Evolutionary conservation across 2,113 vertebrate genomes (phyloP).

Genomic region (Anoura caudifer): DNA sequence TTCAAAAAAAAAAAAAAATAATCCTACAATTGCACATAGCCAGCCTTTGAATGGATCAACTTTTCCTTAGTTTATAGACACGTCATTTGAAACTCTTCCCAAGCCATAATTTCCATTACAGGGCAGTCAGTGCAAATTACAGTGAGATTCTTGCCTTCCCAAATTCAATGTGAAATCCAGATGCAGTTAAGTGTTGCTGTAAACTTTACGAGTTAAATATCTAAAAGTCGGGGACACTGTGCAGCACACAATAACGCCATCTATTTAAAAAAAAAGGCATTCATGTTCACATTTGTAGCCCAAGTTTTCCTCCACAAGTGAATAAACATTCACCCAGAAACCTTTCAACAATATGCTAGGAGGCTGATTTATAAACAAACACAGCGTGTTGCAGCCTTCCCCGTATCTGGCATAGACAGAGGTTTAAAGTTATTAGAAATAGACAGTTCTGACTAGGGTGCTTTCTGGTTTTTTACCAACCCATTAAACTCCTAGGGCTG

Average conservation of each 20-base stretch:
- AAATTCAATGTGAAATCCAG: constrained; percentile 71
- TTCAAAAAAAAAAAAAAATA: constrained; percentile 40
- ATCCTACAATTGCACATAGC: constrained; percentile 64
- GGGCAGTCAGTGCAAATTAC: constrained; percentile 72
- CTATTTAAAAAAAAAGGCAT: constrained; percentile 45
- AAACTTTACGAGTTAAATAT: constrained; percentile 63
- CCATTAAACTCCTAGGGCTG: neutral
- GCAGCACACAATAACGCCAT: constrained; percentile 29
- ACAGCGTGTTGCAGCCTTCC: neutral
- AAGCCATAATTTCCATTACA: constrained; percentile 72
- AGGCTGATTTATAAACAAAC: constrained; percentile 24
- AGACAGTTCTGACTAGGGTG: neutral
- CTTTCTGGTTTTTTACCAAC: neutral
- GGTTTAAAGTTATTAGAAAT: neutral
- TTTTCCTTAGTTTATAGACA: constrained; percentile 72
- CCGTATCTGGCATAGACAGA: neutral
- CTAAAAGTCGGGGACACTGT: constrained; percentile 35
- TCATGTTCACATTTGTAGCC: neutral
- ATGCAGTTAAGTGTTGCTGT: constrained; percentile 46
- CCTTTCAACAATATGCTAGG: neutral
- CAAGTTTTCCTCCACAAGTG: neutral
- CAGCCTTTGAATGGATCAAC: constrained; percentile 66
- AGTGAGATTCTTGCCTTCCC: constrained; percentile 62
- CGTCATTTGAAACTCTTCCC: constrained; percentile 77
- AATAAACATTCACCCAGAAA: constrained; percentile 31